A percentile compares a stretch with the other conserved stretches of the same genome.
These are phyloP conservation scores for Halcyon badia DNA, from an alignment of 2,797 vertebrate species.

Conservation along the genomic window DNA sequence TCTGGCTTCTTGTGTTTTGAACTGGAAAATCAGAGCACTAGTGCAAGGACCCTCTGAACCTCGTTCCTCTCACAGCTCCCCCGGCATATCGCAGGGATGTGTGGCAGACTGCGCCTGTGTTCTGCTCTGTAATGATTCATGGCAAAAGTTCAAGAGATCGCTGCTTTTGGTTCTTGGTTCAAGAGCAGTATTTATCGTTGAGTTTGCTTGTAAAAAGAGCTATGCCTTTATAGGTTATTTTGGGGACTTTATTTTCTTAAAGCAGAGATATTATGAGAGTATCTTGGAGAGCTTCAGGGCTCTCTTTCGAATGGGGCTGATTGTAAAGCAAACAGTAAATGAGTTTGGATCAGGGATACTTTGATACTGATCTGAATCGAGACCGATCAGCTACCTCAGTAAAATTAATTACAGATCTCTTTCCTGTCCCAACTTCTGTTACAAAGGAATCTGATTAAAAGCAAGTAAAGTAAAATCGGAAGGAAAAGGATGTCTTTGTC, in stretches of 20 bases:
- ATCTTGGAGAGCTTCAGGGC: neutral
- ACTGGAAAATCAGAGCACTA: neutral
- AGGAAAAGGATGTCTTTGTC: neutral
- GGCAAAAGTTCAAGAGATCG: neutral
- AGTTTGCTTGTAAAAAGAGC: neutral
- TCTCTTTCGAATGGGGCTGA: neutral
- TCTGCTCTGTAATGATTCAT: neutral
- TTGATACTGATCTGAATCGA: neutral
- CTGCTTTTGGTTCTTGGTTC: neutral
- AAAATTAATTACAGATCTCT: neutral
- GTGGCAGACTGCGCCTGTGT: neutral
- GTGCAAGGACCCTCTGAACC: neutral
- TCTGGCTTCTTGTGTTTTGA: neutral
- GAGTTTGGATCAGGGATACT: neutral
- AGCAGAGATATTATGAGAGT: neutral
- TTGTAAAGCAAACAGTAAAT: neutral
- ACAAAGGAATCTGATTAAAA: neutral
- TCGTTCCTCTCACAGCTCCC: rapidly evolving
- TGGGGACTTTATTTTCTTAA: neutral
- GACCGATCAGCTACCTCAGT: neutral
- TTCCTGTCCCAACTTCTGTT: neutral
- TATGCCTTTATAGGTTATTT: neutral
- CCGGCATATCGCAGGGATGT: neutral
- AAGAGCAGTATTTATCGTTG: neutral
- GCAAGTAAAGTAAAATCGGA: neutral